These are phyloP conservation scores for Neosilurus hyrtlii DNA, from an alignment of 2,797 vertebrate genomes.

Conservation along the genomic window DNA sequence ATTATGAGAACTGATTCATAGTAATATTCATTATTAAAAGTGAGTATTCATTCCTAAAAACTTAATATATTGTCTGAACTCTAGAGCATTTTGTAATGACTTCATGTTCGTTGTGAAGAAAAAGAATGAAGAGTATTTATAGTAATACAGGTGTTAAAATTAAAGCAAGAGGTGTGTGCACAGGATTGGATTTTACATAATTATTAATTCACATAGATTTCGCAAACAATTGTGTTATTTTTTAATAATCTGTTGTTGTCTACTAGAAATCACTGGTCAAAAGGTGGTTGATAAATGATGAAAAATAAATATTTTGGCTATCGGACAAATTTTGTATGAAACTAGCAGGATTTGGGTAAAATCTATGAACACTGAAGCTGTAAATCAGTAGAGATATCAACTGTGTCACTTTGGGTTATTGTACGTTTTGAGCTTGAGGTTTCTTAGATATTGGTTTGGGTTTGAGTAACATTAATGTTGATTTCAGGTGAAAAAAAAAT, in stretches of 20 bases:
- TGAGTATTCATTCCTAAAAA: neutral
- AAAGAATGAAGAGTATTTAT: neutral
- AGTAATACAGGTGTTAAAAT: neutral
- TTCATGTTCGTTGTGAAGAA: neutral
- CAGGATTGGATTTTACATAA: neutral
- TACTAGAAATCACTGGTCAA: neutral
- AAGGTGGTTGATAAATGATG: neutral
- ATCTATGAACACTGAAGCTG: neutral
- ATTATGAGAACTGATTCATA: neutral
- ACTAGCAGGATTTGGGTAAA: neutral
- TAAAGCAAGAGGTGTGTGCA: neutral
- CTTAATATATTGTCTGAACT: neutral
- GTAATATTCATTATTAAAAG: neutral
- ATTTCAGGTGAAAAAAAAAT: neutral
- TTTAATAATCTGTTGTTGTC: neutral
- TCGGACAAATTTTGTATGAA: neutral
- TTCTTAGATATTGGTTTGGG: neutral
- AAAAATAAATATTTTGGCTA: neutral
- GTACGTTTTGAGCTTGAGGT: neutral
- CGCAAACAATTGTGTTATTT: neutral
- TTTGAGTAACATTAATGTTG: constrained; percentile 5
- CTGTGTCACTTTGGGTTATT: neutral
- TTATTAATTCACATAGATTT: neutral
- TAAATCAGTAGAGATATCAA: neutral
- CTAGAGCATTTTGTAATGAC: neutral